Evolutionary conservation across 2,797 vertebrate genomes (phyloP).

Genomic region (Tachyglossus aculeatus): DNA sequence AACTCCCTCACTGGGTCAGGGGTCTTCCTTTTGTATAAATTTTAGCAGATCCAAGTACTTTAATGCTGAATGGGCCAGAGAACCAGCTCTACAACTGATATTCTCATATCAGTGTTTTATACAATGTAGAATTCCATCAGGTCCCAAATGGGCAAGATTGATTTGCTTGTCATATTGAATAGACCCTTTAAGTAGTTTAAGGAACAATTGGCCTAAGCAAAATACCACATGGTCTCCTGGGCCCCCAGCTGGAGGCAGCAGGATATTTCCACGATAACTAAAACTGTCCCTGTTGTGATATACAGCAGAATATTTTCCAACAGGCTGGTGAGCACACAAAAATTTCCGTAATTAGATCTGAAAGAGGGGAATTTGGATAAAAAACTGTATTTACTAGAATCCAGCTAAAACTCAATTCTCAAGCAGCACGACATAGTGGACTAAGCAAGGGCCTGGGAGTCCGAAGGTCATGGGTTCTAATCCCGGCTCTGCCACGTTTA

Average conservation of each 20-base stretch:
- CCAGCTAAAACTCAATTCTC: slow-evolving; percentile 41
- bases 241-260: slow-evolving; percentile 61
- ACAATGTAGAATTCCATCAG: slow-evolving; percentile 77
- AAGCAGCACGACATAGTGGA: too few relatives aligned
- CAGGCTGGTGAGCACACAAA: slow-evolving; percentile 50
- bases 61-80: slow-evolving; percentile 64
- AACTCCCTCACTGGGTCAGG: slow-evolving; percentile 41
- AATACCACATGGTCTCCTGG: slow-evolving; percentile 62
- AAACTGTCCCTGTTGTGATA: slow-evolving; percentile 62
- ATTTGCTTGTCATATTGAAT: slow-evolving; percentile 77
- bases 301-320: slow-evolving; percentile 37
- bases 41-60: slow-evolving; percentile 55
- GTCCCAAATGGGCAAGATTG: slow-evolving; percentile 75
- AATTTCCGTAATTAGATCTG: slow-evolving; percentile 70
- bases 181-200: slow-evolving; percentile 76
- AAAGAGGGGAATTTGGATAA: slow-evolving; percentile 59
- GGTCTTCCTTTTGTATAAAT: slow-evolving; percentile 55
- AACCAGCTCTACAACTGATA: slow-evolving; percentile 71
- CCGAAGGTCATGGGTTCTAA: too few relatives aligned
- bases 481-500: too few relatives aligned
- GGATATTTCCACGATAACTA: slow-evolving; percentile 68
- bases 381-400: slow-evolving; percentile 62
- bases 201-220: slow-evolving; percentile 72
- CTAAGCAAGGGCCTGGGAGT: too few relatives aligned
- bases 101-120: slow-evolving; percentile 68